phyloP scores from a whole-genome alignment of 2,888 invertebrate species.

The Tetramorium bicarinatum region DNA sequence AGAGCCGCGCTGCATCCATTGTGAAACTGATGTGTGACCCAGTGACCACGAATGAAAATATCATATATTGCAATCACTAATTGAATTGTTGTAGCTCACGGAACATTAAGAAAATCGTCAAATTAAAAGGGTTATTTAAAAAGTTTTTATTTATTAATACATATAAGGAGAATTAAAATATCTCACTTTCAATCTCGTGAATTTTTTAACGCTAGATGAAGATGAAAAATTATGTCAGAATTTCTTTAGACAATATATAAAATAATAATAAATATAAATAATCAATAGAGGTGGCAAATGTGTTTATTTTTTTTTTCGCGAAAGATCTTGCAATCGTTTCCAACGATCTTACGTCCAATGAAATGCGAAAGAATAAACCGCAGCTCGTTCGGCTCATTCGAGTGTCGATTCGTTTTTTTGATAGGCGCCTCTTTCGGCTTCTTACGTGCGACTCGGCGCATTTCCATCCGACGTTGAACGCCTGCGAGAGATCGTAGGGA shows the following conservation, averaged over 20 bases:
- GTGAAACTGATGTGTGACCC: conserved; percentile 64
- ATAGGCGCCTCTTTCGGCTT: conserved; percentile 73
- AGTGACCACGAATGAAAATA: conserved; percentile 56
- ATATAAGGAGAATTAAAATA: neutral
- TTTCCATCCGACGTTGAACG: conserved; percentile 71
- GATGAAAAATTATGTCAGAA: neutral
- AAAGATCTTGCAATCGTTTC: conserved; percentile 18
- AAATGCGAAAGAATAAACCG: conserved; percentile 19
- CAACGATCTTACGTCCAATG: conserved; percentile 29
- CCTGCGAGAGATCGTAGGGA: conserved; percentile 65
- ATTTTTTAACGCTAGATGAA: neutral
- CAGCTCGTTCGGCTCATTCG: conserved; percentile 34
- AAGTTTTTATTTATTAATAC: neutral
- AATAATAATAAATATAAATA: neutral
- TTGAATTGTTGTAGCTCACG: conserved; percentile 12
- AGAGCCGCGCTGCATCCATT: conserved; percentile 32
- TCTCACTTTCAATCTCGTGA: neutral
- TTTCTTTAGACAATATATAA: neutral
- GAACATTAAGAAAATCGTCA: neutral
- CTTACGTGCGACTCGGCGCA: conserved; percentile 66
- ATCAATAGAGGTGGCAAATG: neutral
- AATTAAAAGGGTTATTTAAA: neutral
- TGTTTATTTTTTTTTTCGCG: neutral
- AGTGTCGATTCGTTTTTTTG: conserved; percentile 62
- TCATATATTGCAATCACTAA: conserved; percentile 12